Evolutionary conservation across 2,113 vertebrate genomes (phyloP).

Genomic region (Genyomyrus donnyi): DNA sequence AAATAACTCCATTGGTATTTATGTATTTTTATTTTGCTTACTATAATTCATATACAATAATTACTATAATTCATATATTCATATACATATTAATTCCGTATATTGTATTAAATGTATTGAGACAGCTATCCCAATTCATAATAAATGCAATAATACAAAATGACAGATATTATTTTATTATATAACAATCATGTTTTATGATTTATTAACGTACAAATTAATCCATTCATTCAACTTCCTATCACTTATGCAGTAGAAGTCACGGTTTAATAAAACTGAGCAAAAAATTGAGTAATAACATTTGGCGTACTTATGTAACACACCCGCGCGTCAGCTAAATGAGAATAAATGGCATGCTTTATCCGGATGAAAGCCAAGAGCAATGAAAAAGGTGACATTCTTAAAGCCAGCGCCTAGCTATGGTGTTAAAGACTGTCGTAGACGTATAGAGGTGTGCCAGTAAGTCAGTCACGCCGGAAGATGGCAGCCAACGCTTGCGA

Average conservation of each 20-base stretch:
- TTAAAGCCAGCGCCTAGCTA: not conserved
- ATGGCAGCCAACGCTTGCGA: not conserved
- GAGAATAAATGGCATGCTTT: not conserved
- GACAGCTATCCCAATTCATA: not conserved
- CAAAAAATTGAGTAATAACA: not conserved
- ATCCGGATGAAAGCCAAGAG: not conserved
- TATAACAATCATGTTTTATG: not conserved
- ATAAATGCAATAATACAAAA: not conserved
- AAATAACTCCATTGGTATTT: not conserved
- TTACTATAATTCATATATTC: no score
- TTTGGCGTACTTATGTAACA: not conserved
- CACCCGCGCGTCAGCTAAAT: not conserved
- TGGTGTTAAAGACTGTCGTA: not conserved
- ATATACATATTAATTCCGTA: not conserved
- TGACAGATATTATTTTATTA: not conserved
- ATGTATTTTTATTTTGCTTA: not conserved
- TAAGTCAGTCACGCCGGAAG: conserved; percentile 8
- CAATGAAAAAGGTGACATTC: not conserved
- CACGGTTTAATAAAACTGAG: not conserved
- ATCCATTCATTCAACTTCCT: not conserved
- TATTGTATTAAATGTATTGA: not conserved
- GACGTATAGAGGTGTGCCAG: not conserved
- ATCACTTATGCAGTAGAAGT: not conserved
- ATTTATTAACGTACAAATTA: not conserved
- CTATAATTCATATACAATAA: not conserved